A percentile compares a stretch with the other conserved stretches of the same genome.
Evolutionary conservation across 2,113 vertebrate species (phyloP).

Genomic region (Aplodontia rufa): DNA sequence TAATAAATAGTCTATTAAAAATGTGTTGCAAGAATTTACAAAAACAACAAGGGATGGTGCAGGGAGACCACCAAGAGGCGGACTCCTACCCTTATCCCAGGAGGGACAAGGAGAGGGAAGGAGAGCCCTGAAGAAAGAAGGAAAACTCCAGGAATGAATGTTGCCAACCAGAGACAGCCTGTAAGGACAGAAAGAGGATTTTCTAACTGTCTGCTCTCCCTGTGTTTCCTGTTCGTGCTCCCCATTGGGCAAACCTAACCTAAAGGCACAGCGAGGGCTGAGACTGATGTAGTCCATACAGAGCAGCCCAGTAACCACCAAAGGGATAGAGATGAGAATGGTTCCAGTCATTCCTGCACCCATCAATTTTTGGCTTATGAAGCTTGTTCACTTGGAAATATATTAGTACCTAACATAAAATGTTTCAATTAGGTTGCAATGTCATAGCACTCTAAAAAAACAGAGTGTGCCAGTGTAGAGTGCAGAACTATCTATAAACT

Average conservation of each 20-base stretch:
- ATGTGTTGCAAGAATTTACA: background rate
- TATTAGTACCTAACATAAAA: background rate
- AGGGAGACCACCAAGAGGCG: background rate
- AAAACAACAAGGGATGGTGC: background rate
- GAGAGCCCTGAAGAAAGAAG: background rate
- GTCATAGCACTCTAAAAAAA: no score
- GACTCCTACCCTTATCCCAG: background rate
- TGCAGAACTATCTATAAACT: background rate
- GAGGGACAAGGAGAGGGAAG: background rate
- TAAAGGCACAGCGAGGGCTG: background rate
- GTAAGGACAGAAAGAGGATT: background rate
- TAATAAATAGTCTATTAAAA: background rate
- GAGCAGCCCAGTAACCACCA: background rate
- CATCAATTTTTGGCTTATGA: background rate
- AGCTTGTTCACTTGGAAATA: background rate
- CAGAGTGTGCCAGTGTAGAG: background rate
- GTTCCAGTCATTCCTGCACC: background rate
- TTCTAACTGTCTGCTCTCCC: background rate
- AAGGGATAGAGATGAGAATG: background rate
- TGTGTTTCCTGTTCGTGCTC: background rate
- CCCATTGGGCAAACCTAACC: background rate
- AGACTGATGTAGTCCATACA: background rate
- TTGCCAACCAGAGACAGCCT: fast-evolving
- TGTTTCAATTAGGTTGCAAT: background rate
- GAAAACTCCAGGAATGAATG: background rate